Evolutionary conservation across 2,888 invertebrate species (phyloP).

Genomic region (Dicranocentrus wangi): DNA sequence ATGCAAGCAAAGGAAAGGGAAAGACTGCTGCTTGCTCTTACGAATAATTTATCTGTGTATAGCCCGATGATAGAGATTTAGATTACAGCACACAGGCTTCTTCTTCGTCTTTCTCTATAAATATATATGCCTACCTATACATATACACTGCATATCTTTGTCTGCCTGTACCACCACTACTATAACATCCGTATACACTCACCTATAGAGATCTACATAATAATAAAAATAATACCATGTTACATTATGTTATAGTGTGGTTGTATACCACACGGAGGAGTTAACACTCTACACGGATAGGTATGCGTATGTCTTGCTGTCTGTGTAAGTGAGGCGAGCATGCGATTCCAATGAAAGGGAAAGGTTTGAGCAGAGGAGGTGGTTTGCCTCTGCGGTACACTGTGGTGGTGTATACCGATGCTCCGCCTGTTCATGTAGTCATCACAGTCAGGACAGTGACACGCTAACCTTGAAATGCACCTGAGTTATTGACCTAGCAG

Average conservation of each 20-base stretch:
- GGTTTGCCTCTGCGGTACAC: conserved; percentile 11
- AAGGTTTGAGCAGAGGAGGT: conserved; percentile 55
- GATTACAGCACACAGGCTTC: background rate
- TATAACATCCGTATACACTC: too few species aligned
- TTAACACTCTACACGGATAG: conserved; percentile 22
- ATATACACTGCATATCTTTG: background rate
- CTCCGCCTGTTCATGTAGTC: conserved; percentile 64
- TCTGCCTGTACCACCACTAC: conserved; percentile 4
- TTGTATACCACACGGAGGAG: background rate
- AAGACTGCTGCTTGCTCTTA: conserved; percentile 27
- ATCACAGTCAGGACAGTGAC: conserved; percentile 69
- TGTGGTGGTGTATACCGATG: conserved; percentile 17
- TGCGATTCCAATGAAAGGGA: conserved; percentile 61
- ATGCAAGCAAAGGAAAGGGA: conserved; percentile 48
- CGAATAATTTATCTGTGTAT: conserved; percentile 45
- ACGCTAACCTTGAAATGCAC: conserved; percentile 73
- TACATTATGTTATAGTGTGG: too few species aligned
- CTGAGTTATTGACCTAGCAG: conserved; percentile 72
- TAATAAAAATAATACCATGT: too few species aligned
- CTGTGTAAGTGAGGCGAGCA: conserved; percentile 22
- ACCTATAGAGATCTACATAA: too few species aligned
- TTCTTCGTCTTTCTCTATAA: background rate
- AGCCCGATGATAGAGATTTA: conserved; percentile 25
- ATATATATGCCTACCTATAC: background rate
- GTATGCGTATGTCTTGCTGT: conserved; percentile 34